Evolutionary conservation across 2,888 invertebrate species (phyloP), one percentile per base, ranked within the genome.

Genomic region (Acrocera orbiculus): DNA sequence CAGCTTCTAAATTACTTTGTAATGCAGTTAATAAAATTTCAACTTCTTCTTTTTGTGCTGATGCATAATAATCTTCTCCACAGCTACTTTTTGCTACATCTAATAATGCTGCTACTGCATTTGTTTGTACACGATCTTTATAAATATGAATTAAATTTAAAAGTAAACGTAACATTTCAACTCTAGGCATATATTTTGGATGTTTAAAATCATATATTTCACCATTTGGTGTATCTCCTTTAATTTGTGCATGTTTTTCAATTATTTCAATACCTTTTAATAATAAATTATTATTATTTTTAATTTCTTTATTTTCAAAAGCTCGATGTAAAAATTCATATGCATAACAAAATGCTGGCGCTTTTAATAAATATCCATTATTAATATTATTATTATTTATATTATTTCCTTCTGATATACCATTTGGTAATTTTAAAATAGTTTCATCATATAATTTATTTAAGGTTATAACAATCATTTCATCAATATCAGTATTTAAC

Each of bases 281-380:
- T 39, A 77, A 61, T 40, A 73, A 60, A 20, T 63, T 61, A 34
- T 64, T 67, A 48, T 68, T 69, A 39, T 60, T 64, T 39, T 61
- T 61, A 15, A 64, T 62, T 17, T 53, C 47, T 32, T 54, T 51
- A 1, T 63, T 61, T 7, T 64, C 47, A 27, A 72, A 47, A 43
- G 75, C 71, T 34, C 67, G 63, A 46, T 73, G 73, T 4, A 92
- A 56, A 45, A 90, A 67, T 10, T 81, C 78, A 56, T 87, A 90
- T 9, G 73, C 66, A 51, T 81, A 92, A 46, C 79, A 77, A 61
- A 89, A 86, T 1, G 78, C 76, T 2, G 86, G 76, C 1, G 78
- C 76, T 2, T 54, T 41, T 47, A 57, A 38, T 3, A 44, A 37
- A 2, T 44, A 42, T 5, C 44, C 38, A 8, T 43, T 40, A 6